Base-by-base conservation (phyloP, 2,797 vertebrate species). In the Pempheris klunzingeri region DNA sequence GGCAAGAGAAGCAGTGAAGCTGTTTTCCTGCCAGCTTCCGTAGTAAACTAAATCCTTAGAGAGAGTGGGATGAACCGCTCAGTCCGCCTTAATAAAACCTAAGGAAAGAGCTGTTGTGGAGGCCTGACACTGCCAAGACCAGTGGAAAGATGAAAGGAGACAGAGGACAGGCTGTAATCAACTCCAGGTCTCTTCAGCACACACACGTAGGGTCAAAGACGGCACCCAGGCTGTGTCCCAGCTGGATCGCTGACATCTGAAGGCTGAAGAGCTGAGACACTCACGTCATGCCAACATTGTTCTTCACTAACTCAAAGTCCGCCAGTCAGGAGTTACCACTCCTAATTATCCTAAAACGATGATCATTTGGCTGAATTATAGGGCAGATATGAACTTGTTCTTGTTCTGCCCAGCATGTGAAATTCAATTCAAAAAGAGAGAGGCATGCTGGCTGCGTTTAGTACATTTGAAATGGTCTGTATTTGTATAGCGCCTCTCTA, bases 141-240 rank as follows among this genome's bases (percentile, higher is more conserved):
- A 59, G 24, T 60, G 74, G 70, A 64, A 14, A 68, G 82, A 89
- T 91, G 87, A 88, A 86, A 90, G 74, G 36, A 82, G 70, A 78
- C 60, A 28, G 80, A 80, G 52, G 44, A 80, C 41, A 26, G 78
- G 71, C 72, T 85, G 65, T 87, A 86, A 91, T 88, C 79, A 78
- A 81, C 53, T 81, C 28, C 7, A 73, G 41, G 55, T 66, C 58
- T 59, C 28, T 26, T 38, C 69, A 63, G 32, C 66, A 7, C 61
- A 60, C 49, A 47, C 70, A 36, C 65, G 24, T 8, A 46, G 2
- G 8, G 18, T 22, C 54, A 53, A 60, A 0, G 24, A 63, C 53
- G 15, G 73, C 38, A 74, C n/a, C 18, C 8, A 15, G n/a, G 15
- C 73, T 69, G 60, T 34, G 46, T 85, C 73, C 71, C 66, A 79